Percentiles rank a stretch among this genome's conserved stretches.
Conservation (phyloP, 1,140 invertebrate genomes). For the Macrosteles quadrilineatus region DNA sequence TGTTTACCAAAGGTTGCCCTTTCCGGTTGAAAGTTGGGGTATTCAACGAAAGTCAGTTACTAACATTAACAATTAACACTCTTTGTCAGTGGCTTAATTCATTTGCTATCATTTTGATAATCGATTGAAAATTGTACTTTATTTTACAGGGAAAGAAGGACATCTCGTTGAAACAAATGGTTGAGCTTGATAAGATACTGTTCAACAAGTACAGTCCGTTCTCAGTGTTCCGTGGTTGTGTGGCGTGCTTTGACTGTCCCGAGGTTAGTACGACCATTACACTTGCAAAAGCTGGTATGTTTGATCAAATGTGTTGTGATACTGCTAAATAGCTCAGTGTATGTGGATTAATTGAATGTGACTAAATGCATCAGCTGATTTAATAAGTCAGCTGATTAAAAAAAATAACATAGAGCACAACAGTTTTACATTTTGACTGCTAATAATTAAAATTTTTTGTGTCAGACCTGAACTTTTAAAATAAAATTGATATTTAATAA, state of each 20-base stretch:
- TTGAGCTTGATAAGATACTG: slow-evolving; percentile 26
- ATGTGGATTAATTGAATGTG: not conserved
- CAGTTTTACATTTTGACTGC: not conserved
- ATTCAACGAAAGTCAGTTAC: not conserved
- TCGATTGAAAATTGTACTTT: not conserved
- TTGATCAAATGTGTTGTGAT: not conserved
- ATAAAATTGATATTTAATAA: no score
- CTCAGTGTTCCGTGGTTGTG: slow-evolving; percentile 32
- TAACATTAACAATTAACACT: not conserved
- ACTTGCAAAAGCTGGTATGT: not conserved
- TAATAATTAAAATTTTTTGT: no score
- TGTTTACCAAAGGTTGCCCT: not conserved
- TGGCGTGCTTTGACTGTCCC: slow-evolving; percentile 34
- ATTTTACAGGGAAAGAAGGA: slow-evolving; percentile 8
- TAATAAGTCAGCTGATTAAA: not conserved
- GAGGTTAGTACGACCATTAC: slow-evolving; percentile 6
- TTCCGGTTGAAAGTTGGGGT: not conserved
- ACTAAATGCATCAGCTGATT: not conserved
- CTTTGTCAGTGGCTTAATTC: not conserved
- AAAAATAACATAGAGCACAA: not conserved
- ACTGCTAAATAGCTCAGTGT: not conserved
- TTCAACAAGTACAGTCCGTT: slow-evolving; percentile 29
- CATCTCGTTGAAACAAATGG: slow-evolving; percentile 16
- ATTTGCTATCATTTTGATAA: not conserved
- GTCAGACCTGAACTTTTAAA: no score